Conservation (phyloP, 2,797 vertebrate genomes). For the Mus spretus region DNA sequence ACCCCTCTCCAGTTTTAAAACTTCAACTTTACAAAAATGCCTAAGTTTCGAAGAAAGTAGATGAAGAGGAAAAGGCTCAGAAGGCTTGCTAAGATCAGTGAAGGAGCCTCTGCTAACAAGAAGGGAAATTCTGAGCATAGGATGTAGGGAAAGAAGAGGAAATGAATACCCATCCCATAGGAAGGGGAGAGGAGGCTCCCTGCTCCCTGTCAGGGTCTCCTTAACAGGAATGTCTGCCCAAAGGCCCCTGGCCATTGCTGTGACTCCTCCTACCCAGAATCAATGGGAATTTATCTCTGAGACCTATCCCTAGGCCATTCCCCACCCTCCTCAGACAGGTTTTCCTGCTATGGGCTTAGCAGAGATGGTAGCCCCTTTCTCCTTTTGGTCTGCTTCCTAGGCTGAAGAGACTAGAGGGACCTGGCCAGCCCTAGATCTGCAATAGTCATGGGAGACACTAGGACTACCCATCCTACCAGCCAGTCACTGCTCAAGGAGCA, state of each 20-base stretch:
- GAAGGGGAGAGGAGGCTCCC: neutral
- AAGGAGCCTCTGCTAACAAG: neutral
- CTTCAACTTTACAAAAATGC: neutral
- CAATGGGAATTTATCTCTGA: slow-evolving; percentile 42
- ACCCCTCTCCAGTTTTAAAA: neutral
- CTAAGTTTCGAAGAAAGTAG: neutral
- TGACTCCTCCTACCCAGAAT: neutral
- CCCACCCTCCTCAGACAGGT: neutral
- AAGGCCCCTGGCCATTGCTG: neutral
- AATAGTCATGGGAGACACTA: neutral
- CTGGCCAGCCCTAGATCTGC: neutral
- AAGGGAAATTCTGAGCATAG: slow-evolving; percentile 42
- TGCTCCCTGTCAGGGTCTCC: neutral
- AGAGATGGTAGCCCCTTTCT: neutral
- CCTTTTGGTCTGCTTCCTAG: neutral
- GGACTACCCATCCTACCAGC: neutral
- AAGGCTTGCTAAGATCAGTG: neutral
- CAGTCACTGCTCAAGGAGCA: neutral
- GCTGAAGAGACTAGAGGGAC: neutral
- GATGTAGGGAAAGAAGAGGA: neutral
- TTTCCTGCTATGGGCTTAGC: neutral
- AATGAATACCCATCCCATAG: neutral
- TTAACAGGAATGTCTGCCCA: neutral
- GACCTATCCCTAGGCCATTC: neutral
- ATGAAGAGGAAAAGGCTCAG: neutral